Conservation (phyloP, 2,888 invertebrate species). For the Orthosia cruda region DNA sequence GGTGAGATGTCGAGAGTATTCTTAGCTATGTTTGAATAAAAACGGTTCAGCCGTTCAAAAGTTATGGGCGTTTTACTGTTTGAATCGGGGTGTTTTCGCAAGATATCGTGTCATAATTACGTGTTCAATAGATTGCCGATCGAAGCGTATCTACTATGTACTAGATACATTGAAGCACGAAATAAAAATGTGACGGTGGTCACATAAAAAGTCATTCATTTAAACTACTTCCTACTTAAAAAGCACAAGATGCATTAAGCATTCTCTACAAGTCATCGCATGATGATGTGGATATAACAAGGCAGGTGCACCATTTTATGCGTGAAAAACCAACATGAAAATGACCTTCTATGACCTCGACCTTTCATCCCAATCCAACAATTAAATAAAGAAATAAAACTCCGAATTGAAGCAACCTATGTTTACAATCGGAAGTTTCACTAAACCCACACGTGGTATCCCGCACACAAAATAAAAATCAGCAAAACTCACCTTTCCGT, state of each 20-base stretch:
- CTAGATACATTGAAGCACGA: too few relatives aligned
- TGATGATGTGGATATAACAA: not conserved
- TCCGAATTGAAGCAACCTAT: not conserved
- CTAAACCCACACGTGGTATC: not conserved
- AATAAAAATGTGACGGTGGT: too few relatives aligned
- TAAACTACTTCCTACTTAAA: too few relatives aligned
- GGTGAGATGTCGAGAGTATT: too few relatives aligned
- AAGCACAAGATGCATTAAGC: not conserved
- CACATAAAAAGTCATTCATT: too few relatives aligned
- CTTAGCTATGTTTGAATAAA: too few relatives aligned
- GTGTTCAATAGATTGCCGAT: too few relatives aligned
- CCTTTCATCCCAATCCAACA: not conserved
- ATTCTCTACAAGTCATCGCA: not conserved
- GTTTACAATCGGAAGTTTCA: constrained; percentile 29
- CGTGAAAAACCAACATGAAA: not conserved
- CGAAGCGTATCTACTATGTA: too few relatives aligned
- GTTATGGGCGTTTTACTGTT: too few relatives aligned
- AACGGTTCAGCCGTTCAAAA: too few relatives aligned
- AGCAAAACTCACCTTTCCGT: constrained; percentile 95
- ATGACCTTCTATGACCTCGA: not conserved
- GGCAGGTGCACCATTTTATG: not conserved
- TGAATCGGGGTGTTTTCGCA: too few relatives aligned
- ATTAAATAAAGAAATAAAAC: not conserved
- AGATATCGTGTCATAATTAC: too few relatives aligned
- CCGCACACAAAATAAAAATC: constrained; percentile 47